Evolutionary conservation across 2,888 invertebrate genomes (phyloP).

Genomic region (Smittia sp.): DNA sequence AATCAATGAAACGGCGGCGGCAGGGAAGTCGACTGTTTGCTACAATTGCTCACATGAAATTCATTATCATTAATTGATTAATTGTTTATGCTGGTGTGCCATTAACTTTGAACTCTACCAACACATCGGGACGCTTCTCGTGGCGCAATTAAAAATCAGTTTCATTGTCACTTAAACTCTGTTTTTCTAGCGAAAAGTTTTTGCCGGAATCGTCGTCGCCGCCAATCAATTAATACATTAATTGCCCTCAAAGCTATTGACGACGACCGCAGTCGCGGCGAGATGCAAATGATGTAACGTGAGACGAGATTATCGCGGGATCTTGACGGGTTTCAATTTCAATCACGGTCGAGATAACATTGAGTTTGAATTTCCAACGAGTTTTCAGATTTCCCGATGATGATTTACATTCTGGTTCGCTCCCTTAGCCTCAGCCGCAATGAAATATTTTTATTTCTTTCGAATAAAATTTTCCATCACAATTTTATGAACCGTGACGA

Average conservation of each 20-base stretch:
- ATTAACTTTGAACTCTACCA: constrained; percentile 15
- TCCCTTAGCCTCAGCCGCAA: not conserved
- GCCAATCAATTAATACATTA: constrained; percentile 26
- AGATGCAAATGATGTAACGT: no score
- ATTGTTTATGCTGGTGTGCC: constrained; percentile 30
- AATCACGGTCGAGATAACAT: not conserved
- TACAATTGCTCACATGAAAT: constrained; percentile 1
- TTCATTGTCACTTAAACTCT: constrained; percentile 24
- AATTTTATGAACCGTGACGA: constrained; percentile 14
- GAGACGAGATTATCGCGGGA: no score
- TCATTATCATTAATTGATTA: constrained; percentile 23
- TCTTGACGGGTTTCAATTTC: not conserved
- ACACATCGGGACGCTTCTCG: not conserved
- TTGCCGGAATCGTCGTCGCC: not conserved
- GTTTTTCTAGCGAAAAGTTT: not conserved
- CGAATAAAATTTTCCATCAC: constrained; percentile 19
- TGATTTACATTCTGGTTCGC: not conserved
- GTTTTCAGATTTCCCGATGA: constrained; percentile 8
- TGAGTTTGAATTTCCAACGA: not conserved
- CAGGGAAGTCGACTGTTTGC: not conserved
- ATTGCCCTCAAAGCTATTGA: not conserved
- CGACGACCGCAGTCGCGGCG: no score
- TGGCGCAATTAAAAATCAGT: constrained; percentile 10
- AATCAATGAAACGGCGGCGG: not conserved
- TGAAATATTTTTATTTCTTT: constrained; percentile 5